phyloP scores from a whole-genome alignment of 2,113 vertebrate genomes.

The Sturnus vulgaris region DNA sequence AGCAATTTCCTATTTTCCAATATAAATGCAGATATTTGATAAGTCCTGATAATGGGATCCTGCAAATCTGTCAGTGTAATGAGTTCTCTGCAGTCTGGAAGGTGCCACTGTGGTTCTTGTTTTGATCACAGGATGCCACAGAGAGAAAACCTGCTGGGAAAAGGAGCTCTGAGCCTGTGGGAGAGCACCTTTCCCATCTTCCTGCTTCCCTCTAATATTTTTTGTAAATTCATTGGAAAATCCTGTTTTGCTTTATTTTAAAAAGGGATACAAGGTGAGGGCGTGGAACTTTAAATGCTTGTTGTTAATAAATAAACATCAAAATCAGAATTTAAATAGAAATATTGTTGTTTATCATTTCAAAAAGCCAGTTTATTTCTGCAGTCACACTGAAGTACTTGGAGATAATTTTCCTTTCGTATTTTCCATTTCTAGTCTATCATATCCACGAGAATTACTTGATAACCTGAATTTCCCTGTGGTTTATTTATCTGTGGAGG shows the following conservation, averaged over 20 bases:
- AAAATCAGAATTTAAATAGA: not conserved
- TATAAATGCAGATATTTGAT: not conserved
- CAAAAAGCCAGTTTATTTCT: not conserved
- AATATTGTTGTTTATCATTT: not conserved
- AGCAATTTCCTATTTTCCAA: not conserved
- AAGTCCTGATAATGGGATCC: not conserved
- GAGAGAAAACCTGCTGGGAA: not conserved
- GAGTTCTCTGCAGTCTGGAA: not conserved
- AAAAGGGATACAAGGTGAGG: not conserved
- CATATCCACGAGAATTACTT: not conserved
- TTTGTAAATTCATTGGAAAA: not conserved
- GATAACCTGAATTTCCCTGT: not conserved
- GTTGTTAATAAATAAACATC: not conserved
- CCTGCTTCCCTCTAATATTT: not conserved
- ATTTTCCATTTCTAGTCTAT: not conserved
- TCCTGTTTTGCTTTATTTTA: not conserved
- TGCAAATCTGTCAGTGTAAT: not conserved
- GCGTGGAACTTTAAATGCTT: not conserved
- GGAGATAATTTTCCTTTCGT: not conserved
- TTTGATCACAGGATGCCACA: not conserved
- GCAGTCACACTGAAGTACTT: not conserved
- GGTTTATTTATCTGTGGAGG: not conserved
- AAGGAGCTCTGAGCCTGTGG: not conserved
- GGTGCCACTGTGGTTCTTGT: not conserved
- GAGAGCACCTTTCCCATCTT: not conserved